Evolutionary conservation across 2,888 invertebrate genomes (phyloP).

Genomic region (Conops quadrifasciatus): DNA sequence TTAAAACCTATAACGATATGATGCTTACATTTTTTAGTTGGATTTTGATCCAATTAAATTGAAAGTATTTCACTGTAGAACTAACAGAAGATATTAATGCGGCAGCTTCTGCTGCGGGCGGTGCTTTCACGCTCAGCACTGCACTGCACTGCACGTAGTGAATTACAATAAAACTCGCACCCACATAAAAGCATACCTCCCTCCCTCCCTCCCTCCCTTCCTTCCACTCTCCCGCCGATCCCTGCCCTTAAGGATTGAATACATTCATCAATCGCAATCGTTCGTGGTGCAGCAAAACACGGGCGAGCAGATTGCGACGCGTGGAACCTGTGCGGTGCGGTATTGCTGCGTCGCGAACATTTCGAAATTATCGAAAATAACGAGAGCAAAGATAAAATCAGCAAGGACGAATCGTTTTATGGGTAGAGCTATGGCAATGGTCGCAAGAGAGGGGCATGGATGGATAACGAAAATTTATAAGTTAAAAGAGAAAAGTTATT

Average conservation of each 20-base stretch:
- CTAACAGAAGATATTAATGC: too few relatives aligned
- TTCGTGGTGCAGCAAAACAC: neutral
- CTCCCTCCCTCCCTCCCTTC: neutral
- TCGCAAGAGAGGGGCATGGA: neutral
- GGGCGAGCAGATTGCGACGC: neutral
- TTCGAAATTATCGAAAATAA: conserved; percentile 29
- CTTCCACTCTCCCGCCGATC: neutral
- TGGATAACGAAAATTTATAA: neutral
- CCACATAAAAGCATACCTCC: neutral
- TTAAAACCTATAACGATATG: too few relatives aligned
- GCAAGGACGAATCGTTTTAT: neutral
- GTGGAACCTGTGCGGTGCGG: neutral
- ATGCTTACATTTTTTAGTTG: too few relatives aligned
- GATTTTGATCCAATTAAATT: too few relatives aligned
- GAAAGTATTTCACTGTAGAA: too few relatives aligned
- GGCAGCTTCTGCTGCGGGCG: neutral
- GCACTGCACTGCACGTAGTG: neutral
- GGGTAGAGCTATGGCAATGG: neutral
- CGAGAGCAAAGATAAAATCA: conserved; percentile 9
- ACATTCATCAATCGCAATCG: conserved; percentile 26
- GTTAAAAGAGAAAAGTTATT: neutral
- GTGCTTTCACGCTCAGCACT: neutral
- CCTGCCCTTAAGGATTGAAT: neutral
- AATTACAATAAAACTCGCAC: conserved; percentile 7
- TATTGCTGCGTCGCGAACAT: neutral